Base-by-base conservation (phyloP, 2,797 vertebrate species). In the Champsocephalus gunnari region DNA sequence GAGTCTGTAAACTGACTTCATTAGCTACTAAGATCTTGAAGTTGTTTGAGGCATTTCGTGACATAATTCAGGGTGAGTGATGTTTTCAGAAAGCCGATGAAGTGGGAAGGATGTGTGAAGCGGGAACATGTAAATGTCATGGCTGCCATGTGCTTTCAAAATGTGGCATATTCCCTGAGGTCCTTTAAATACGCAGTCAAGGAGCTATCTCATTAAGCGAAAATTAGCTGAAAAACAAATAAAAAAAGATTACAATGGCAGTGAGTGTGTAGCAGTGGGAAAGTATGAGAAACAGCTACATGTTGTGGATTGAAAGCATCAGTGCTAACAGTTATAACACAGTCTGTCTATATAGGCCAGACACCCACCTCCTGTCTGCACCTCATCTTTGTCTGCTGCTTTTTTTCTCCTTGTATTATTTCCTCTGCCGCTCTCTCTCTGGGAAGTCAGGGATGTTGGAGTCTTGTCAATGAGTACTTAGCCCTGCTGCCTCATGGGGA, bases 401-500 rank as follows among this genome's bases (percentile, higher is more conserved):
- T 54, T 68, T 32, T 69, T 67, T 70, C 41, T 13, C 47, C 67
- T 71, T 73, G 51, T 66, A 80, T 80, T 87, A 80, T 85, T 89
- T 77, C 69, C 70, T 80, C 65, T 77, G 59, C 41, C 9, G 47
- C 77, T 79, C 76, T 72, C 80, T 66, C 85, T 87, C 71, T 84
- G 77, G 71, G 86, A 88, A 85, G 85, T 82, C 73, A 49, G 79
- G 71, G 90, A 89, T 85, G 86, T 82, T 92, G 91, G 89, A 92
- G 82, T 88, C 85, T 83, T 90, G 88, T 92, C 92, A 93, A 90
- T 85, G 90, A 92, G 84, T 90, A 87, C 90, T 92, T 92, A 88
- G 90, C 86, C 89, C 81, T 61, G 11, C 76, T 87, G 88, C 90
- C 89, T 92, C 83, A 84, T 67, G 67, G 89, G 88, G 87, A 89